Conservation (phyloP, 2,113 vertebrate genomes). For the Hucho hucho region DNA sequence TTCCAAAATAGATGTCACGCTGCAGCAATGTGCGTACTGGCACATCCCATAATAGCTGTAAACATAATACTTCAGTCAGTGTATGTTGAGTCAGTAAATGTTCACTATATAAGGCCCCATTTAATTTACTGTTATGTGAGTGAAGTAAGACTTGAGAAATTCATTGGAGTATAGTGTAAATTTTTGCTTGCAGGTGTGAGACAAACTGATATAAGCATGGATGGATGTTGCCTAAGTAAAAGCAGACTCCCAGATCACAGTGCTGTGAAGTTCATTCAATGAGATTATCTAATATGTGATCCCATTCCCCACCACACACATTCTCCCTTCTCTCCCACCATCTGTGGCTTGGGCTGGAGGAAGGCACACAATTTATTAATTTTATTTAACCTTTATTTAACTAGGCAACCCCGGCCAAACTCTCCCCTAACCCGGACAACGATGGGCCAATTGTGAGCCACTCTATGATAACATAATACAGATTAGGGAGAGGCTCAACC, state of each 20-base stretch:
- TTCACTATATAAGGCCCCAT: background rate
- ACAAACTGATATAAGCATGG: background rate
- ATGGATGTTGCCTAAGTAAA: background rate
- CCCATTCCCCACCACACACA: background rate
- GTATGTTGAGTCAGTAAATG: background rate
- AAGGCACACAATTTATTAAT: no score
- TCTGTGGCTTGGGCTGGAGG: no score
- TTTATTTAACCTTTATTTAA: no score
- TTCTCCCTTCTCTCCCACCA: no score
- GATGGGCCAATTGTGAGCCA: no score
- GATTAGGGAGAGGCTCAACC: no score
- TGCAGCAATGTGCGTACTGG: background rate
- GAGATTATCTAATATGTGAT: background rate
- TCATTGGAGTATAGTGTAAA: background rate
- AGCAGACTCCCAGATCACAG: background rate
- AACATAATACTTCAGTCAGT: background rate
- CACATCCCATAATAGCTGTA: background rate
- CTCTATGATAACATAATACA: no score
- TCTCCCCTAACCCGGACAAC: no score
- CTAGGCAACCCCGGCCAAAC: no score
- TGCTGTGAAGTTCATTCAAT: background rate
- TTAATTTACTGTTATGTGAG: background rate
- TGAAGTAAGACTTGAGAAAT: background rate
- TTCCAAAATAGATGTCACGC: slow-evolving; percentile 3
- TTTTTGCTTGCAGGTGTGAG: background rate